phyloP scores from a whole-genome alignment of 2,113 vertebrate genomes.

The Vanacampus margaritifer region DNA sequence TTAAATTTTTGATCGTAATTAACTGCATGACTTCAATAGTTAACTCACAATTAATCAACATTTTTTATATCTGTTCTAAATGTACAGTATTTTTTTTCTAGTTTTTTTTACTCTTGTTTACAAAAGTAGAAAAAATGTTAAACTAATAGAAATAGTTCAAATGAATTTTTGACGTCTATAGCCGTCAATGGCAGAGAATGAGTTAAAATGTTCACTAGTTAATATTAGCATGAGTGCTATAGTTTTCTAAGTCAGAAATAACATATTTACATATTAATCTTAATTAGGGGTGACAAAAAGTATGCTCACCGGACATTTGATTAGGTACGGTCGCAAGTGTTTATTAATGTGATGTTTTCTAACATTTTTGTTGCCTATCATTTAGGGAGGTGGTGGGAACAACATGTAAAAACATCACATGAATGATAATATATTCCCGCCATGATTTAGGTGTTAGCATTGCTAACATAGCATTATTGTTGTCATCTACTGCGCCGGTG shows the following conservation, averaged over 20 bases:
- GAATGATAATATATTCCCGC: neutral
- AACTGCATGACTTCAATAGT: too few species aligned
- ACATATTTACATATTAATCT: conserved; percentile 3
- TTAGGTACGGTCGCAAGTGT: neutral
- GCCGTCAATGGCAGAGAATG: too few species aligned
- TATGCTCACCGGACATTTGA: neutral
- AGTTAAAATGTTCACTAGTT: neutral
- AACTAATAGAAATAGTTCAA: too few species aligned
- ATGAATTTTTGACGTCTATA: too few species aligned
- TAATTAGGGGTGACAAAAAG: neutral
- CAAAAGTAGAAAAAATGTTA: too few species aligned
- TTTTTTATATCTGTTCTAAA: too few species aligned
- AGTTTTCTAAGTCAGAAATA: neutral
- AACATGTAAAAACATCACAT: neutral
- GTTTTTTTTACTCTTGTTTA: too few species aligned
- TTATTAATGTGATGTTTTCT: neutral
- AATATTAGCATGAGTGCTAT: neutral
- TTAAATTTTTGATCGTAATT: too few species aligned
- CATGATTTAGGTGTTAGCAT: neutral
- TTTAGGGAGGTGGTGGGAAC: neutral
- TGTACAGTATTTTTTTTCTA: too few species aligned
- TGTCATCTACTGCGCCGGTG: conserved; percentile 54
- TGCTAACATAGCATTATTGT: neutral
- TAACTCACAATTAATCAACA: too few species aligned
- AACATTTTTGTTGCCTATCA: neutral